Evolutionary conservation across 2,113 vertebrate genomes (phyloP).

Genomic region (Coptodon bakossiorum): DNA sequence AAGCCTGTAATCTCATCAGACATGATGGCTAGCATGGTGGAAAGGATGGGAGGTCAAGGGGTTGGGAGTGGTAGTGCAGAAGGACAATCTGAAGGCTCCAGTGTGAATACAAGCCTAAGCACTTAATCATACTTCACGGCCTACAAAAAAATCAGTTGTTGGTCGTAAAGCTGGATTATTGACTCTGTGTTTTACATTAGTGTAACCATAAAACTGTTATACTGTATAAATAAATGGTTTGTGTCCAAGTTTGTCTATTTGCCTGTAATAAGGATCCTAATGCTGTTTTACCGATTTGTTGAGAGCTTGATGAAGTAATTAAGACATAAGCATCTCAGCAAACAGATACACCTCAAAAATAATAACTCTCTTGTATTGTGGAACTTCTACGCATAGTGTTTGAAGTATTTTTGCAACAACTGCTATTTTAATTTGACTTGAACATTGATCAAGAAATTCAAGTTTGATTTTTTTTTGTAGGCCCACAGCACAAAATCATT

Average conservation of each 20-base stretch:
- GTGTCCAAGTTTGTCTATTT: background rate
- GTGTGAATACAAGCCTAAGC: background rate
- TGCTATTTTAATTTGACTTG: background rate
- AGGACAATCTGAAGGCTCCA: constrained; percentile 14
- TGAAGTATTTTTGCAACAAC: background rate
- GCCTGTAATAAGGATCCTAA: background rate
- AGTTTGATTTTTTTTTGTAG: background rate
- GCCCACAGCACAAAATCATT: background rate
- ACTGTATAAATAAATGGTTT: background rate
- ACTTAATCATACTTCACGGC: constrained; percentile 6
- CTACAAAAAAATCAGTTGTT: background rate
- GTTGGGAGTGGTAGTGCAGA: background rate
- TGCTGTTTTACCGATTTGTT: background rate
- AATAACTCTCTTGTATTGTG: background rate
- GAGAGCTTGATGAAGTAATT: background rate
- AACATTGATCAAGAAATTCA: background rate
- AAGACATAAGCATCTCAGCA: background rate
- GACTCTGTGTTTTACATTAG: background rate
- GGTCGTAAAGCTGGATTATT: background rate
- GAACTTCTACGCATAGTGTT: background rate
- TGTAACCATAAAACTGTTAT: background rate
- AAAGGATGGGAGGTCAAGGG: constrained; percentile 17
- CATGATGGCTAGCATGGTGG: constrained; percentile 52
- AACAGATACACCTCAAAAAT: background rate
- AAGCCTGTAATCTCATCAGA: constrained; percentile 71